Conservation (phyloP, 53 echinoderm and acorn worm genomes). For the Holothuria leucospilota region DNA sequence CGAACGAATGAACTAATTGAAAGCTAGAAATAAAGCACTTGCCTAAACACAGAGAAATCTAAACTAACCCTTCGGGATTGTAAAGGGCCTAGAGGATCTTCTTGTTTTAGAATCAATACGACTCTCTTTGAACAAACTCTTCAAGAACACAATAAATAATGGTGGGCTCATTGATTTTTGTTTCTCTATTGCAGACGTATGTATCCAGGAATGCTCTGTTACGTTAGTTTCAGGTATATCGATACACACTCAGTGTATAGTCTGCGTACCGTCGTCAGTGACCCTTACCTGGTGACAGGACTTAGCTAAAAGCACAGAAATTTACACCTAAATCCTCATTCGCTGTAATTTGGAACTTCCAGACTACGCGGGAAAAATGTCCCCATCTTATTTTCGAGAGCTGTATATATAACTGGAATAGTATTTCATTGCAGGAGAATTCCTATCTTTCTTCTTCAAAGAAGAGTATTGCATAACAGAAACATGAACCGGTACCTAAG, state of each 20-base stretch:
- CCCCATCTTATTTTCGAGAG: no score
- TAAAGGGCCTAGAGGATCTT: not conserved
- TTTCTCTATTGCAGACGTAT: not conserved
- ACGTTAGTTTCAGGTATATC: no score
- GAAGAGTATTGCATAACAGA: slow-evolving; percentile 22
- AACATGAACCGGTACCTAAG: not conserved
- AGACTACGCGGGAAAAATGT: no score
- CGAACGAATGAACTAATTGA: slow-evolving; percentile 25
- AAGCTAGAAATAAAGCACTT: slow-evolving; percentile 1
- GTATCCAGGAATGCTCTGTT: no score
- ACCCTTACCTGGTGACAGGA: no score
- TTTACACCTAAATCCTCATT: no score
- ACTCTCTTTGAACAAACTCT: not conserved
- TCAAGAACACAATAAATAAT: slow-evolving; percentile 33
- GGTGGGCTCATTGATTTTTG: slow-evolving; percentile 34
- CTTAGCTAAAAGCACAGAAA: no score
- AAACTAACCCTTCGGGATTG: slow-evolving; percentile 30
- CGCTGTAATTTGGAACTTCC: no score
- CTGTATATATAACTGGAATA: slow-evolving; percentile 13
- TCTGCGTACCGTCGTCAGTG: no score
- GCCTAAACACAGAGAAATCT: not conserved
- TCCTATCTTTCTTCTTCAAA: slow-evolving; percentile 21
- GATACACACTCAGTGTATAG: no score
- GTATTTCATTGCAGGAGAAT: slow-evolving; percentile 3
- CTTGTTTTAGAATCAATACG: slow-evolving; percentile 38